Evolutionary conservation across 2,888 invertebrate genomes (phyloP).

Genomic region (Rhynchonema sp.): DNA sequence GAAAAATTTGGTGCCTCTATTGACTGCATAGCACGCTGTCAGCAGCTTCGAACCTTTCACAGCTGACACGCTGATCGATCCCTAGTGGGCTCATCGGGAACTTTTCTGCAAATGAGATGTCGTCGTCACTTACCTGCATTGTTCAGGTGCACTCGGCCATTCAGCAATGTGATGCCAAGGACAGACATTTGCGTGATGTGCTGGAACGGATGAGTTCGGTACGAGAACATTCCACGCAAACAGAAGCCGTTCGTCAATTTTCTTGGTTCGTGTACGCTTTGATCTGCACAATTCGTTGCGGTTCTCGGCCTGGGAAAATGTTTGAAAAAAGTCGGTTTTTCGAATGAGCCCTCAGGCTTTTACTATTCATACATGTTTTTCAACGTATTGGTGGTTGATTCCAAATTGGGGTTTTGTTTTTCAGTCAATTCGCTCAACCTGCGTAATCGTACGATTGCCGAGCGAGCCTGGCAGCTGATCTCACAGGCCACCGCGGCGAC

Average conservation of each 20-base stretch:
- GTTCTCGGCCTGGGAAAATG: neutral
- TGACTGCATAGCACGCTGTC: no score
- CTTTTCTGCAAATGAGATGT: no score
- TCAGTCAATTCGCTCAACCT: slow-evolving; percentile 6
- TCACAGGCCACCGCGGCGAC: neutral
- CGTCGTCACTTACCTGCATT: no score
- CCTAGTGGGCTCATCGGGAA: no score
- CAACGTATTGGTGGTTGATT: neutral
- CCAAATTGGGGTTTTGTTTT: no score
- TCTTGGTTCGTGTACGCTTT: slow-evolving; percentile 1
- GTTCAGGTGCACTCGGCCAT: slow-evolving; percentile 20
- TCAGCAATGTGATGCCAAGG: slow-evolving; percentile 7
- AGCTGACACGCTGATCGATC: no score
- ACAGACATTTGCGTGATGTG: slow-evolving; percentile 6
- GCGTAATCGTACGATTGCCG: neutral
- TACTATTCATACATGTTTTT: neutral
- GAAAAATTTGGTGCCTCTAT: no score
- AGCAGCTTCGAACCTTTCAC: no score
- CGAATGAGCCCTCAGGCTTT: neutral
- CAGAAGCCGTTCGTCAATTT: slow-evolving; percentile 12
- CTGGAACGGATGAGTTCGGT: slow-evolving; percentile 8
- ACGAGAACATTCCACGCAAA: slow-evolving; percentile 12
- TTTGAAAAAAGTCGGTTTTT: neutral
- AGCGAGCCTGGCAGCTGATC: slow-evolving; percentile 4
- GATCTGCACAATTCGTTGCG: neutral